A percentile compares a stretch with the other conserved stretches of the same genome.
Evolutionary conservation across 2,113 vertebrate genomes (phyloP).

Genomic region (Saguinus imperator): DNA sequence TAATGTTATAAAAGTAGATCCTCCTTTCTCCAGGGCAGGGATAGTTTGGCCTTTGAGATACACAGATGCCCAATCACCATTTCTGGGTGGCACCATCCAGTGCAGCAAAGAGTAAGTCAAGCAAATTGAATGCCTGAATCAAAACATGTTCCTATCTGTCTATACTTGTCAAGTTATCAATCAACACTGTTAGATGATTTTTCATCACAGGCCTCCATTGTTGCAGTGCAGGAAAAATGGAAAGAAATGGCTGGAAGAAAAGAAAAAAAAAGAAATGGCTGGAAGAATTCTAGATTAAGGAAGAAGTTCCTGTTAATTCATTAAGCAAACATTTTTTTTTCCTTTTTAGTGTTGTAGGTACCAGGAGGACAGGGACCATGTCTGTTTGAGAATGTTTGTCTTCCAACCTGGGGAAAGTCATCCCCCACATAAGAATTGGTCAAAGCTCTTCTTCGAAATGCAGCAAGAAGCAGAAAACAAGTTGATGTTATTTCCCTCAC

Average conservation of each 20-base stretch:
- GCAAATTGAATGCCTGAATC: neutral
- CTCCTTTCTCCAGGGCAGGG: neutral
- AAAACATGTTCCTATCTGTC: neutral
- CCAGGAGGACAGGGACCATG: neutral
- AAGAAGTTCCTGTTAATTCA: neutral
- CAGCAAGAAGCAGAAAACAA: neutral
- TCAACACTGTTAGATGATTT: neutral
- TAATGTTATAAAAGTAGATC: rapidly evolving
- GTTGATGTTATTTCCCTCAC: neutral
- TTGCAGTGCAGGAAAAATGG: neutral
- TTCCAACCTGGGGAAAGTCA: neutral
- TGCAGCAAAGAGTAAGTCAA: neutral
- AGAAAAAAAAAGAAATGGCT: neutral
- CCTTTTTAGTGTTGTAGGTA: neutral
- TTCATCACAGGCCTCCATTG: neutral
- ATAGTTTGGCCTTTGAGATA: neutral
- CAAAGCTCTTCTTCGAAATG: neutral
- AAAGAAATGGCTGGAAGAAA: neutral
- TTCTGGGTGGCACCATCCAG: neutral
- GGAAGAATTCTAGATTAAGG: neutral
- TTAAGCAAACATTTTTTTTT: neutral
- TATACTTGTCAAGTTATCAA: neutral
- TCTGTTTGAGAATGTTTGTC: neutral
- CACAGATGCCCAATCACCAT: neutral
- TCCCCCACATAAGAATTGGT: neutral